Conservation (phyloP, 64 coral and sea anemone species). For the Montipora foliosa region DNA sequence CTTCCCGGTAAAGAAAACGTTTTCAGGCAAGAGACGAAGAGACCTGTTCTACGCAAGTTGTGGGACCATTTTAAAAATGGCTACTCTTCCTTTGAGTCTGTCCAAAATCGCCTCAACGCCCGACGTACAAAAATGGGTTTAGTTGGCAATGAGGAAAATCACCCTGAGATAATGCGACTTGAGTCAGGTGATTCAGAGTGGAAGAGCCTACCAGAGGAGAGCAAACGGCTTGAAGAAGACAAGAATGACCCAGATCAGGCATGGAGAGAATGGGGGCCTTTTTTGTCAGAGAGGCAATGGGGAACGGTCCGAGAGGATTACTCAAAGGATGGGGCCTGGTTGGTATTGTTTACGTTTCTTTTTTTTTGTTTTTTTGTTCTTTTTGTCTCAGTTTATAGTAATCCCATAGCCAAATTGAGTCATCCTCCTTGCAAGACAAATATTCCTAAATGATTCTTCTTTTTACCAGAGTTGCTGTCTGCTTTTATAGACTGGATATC, state of each 20-base stretch:
- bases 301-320: conserved; percentile 92
- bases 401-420: background rate
- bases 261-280: conserved; percentile 87
- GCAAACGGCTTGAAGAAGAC: conserved; percentile 61
- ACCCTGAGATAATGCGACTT: background rate
- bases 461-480: too few species aligned
- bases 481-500: too few species aligned
- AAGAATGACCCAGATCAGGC: conserved; percentile 24
- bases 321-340: conserved; percentile 79
- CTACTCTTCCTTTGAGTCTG: background rate
- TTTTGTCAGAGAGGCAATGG: conserved; percentile 88
- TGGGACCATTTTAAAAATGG: background rate
- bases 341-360: background rate
- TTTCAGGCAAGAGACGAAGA: background rate
- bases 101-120: background rate
- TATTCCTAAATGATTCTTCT: too few species aligned
- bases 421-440: too few species aligned
- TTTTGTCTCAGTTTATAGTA: background rate
- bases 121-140: background rate
- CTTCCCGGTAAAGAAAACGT: background rate
- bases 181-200: conserved; percentile 11
- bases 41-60: background rate
- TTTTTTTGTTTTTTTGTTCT: background rate
- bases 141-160: background rate
- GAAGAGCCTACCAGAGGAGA: conserved; percentile 39